These are phyloP conservation scores for Orbicella faveolata DNA, from an alignment of 64 coral and sea anemone species.

Conservation along the genomic window DNA sequence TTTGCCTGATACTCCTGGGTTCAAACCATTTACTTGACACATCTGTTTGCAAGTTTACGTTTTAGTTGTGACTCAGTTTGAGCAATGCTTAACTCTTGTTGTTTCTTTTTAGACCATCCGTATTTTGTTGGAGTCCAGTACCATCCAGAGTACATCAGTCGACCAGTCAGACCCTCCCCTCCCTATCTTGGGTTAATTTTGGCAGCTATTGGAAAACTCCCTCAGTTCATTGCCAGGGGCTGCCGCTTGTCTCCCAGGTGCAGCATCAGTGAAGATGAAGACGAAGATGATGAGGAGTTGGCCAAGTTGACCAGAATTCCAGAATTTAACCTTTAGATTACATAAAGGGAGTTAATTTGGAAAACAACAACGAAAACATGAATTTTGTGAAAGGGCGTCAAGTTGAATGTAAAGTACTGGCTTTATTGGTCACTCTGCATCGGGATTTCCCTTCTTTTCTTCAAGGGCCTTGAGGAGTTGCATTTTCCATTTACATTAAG, in stretches of 20 bases:
- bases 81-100: no score
- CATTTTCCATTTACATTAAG: no score
- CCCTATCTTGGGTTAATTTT: conserved; percentile 96
- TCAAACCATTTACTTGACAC: no score
- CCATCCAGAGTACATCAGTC: conserved; percentile 94
- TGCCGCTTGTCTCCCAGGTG: conserved; percentile 86
- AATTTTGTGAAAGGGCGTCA: no score
- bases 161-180: conserved; percentile 92
- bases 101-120: conserved; percentile 74
- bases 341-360: not conserved
- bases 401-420: no score
- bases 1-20: no score
- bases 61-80: no score
- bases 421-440: no score
- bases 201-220: conserved; percentile 82
- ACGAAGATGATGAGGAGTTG: conserved; percentile 53
- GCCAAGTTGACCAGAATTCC: conserved; percentile 45
- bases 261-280: conserved; percentile 81
- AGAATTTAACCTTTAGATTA: conserved; percentile 60
- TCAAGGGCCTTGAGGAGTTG: no score
- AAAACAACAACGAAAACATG: no score
- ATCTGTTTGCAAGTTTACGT: no score
- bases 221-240: conserved; percentile 69
- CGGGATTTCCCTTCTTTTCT: no score
- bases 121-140: conserved; percentile 97